Base-by-base conservation (phyloP, 2,113 vertebrate genomes). In the Menidia beryllina region DNA sequence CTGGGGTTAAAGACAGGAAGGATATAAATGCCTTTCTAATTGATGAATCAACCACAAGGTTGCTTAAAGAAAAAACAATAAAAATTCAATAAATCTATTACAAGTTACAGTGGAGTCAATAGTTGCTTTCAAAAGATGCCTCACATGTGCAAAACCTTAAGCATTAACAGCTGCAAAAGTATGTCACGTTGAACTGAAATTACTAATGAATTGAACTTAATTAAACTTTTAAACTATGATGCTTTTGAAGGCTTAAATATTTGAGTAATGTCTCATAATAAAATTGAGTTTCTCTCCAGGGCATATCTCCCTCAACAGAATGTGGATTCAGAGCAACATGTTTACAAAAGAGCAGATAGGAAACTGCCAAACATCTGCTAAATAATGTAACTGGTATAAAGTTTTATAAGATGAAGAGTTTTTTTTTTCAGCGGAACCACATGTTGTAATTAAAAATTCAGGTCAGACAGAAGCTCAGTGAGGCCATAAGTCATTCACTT, bases 341-440 rank as follows among this genome's bases (percentile, higher is more conserved):
- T 75, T 75, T 75, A 79, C 58, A 68, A 47, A 61, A 36, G 51
- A 59, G 59, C 38, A 69, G 55, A 72, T 52, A 68, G 53, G 21
- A 2, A 61, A 39, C n/a, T 69, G 47, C 50, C 27, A 67, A 53
- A 61, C 49, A 64, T 61, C 62, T 58, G 65, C 25, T 39, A 43
- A 81, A 63, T 77, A 73, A 79, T 64, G 19, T 55, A 82, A 62
- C 45, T 60, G 39, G 39, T 43, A 77, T 38, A 70, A 63, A 59
- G 23, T 24, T 58, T n/a, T 41, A 14, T 65, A 48, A 52, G 34
- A 34, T 3, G 69, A 64, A 75, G 67, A 41, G 48, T 63, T 72
- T 51, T 15, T 69, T 34, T 34, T 34, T 34, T 34, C 30, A 56
- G 36, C 7, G 19, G 45, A 45, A 67, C 48, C 24, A 24, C 34